Evolutionary conservation across 2,888 invertebrate species (phyloP).

Genomic region (Diaprepes abbreviatus): DNA sequence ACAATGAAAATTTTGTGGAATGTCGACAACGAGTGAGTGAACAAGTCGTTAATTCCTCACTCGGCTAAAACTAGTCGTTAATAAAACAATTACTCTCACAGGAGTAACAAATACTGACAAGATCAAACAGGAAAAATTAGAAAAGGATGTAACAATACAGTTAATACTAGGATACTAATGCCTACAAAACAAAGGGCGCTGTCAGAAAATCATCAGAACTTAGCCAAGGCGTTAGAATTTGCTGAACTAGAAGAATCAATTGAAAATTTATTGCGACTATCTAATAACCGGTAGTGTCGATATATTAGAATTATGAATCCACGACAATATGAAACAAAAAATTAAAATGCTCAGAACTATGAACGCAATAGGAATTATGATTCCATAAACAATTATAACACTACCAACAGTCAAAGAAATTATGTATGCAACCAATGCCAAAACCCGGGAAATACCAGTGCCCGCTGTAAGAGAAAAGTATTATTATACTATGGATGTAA

Average conservation of each 20-base stretch:
- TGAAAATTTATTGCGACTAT: not conserved
- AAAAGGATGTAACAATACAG: not conserved
- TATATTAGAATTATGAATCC: not conserved
- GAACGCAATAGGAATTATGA: no score
- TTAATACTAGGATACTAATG: not conserved
- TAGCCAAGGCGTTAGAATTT: no score
- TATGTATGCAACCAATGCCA: not conserved
- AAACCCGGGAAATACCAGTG: not conserved
- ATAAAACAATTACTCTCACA: no score
- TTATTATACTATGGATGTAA: not conserved
- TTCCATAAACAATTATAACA: not conserved
- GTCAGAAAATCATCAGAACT: slow-evolving; percentile 10
- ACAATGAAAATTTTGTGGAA: slow-evolving; percentile 10
- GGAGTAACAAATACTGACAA: no score
- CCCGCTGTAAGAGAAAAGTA: not conserved
- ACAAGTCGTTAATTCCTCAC: slow-evolving; percentile 1
- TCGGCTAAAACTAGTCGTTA: not conserved
- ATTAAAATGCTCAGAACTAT: not conserved
- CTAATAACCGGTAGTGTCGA: not conserved
- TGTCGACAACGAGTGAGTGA: not conserved
- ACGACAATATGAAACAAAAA: no score
- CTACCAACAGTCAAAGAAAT: no score
- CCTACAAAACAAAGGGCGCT: slow-evolving; percentile 13
- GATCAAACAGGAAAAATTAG: no score
- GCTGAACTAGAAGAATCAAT: slow-evolving; percentile 10